These are phyloP conservation scores for Cepaea hortensis DNA, from an alignment of 2,888 invertebrate genomes.

Conservation along the genomic window DNA sequence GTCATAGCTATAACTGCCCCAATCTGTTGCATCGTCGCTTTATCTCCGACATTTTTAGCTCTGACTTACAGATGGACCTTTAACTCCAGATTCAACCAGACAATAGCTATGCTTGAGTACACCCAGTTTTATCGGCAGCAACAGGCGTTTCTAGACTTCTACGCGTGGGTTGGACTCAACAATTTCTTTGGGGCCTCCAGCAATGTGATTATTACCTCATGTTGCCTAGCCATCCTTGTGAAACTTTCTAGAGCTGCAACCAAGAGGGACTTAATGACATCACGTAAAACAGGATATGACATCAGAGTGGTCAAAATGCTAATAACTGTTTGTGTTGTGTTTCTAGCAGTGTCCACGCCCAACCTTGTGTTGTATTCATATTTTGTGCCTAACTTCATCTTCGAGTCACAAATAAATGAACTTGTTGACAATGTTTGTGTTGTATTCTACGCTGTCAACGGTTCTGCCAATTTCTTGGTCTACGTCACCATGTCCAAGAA, in stretches of 20 bases:
- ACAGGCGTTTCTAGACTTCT: constrained; percentile 8
- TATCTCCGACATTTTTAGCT: constrained; percentile 6
- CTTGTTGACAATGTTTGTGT: background rate
- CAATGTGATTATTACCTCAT: background rate
- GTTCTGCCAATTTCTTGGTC: constrained; percentile 8
- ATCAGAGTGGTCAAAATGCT: constrained; percentile 15
- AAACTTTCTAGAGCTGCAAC: background rate
- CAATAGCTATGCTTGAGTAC: background rate
- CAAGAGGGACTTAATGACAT: constrained; percentile 3
- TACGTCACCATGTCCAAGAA: constrained; percentile 36
- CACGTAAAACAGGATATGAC: background rate
- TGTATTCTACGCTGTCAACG: background rate
- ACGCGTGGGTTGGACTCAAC: constrained; percentile 20
- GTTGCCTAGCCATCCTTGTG: background rate
- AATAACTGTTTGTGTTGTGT: constrained; percentile 11
- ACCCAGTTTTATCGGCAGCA: background rate
- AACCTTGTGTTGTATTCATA: background rate
- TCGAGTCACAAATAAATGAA: background rate
- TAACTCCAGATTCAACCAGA: background rate
- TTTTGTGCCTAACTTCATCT: constrained; percentile 11
- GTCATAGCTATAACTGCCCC: background rate
- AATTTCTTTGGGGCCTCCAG: background rate
- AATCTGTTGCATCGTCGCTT: background rate
- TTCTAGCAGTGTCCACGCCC: background rate
- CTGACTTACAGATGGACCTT: background rate